Base-by-base conservation (phyloP, 2,888 invertebrate species). In the Hypomecis atomaria region DNA sequence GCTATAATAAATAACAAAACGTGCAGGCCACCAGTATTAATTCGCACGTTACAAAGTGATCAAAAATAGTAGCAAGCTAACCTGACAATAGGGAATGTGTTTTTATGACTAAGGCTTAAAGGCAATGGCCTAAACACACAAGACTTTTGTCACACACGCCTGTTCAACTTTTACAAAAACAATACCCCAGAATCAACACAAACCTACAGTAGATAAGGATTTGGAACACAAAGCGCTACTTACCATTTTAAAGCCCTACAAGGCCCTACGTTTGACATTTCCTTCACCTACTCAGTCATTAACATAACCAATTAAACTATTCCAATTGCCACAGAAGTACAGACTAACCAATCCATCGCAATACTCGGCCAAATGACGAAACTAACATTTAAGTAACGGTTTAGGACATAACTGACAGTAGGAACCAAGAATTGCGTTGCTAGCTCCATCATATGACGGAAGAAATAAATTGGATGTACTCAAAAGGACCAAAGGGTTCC, bases 271-370 rank as follows among this genome's bases (percentile, higher is more conserved):
- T 57, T 53, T 60, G 47, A 60, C 50, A 57, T 65, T 60, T 65
- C 60, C 60, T 67, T 53, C 63, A 68, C 66, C 66, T 67, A 60
- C 55, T 63, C 49, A 49, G 9, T 47, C 62, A 64, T 66, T 64
- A 60, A 63, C 63, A 62, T 69, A 65, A 44, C 52, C 62, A 67
- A 65, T 72, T 65, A 57, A 71, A 67, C 71, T 66, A 69, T 69
- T 72, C 65, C 66, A 65, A 73, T 70, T 65, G 69, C 52, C 50
- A 58, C 67, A 65, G 56, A 70, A 63, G 67, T 67, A 68, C 65
- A 65, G 65, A 55, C 63, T 54, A 60, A 59, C 63, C 59, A 68
- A 33, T 8, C 33, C 23, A 52, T 6, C 0, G 5, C 0, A 3
- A 7, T 10, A 42, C n/a, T n/a, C 33, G 6, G n/a, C 10, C 13